Base-by-base conservation (phyloP, 2,797 vertebrate genomes). In the Clarias laeviceps region DNA sequence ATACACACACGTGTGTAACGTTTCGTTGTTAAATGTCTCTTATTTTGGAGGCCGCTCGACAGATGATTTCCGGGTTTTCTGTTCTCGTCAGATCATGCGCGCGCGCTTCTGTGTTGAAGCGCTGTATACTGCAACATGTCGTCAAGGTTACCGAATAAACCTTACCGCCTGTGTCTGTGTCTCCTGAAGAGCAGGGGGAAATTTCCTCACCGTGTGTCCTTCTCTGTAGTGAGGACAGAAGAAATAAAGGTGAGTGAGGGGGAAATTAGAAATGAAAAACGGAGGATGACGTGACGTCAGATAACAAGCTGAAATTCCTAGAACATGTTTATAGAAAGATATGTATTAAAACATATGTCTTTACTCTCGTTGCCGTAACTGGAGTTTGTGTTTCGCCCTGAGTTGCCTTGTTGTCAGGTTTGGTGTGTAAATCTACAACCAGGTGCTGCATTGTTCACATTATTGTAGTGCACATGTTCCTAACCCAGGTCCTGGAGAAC, bases 121-220 rank as follows among this genome's bases (percentile, higher is more conserved):
- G 4, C 61, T 29, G 17, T 3, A 6, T 18, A 2, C 2, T 65
- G 34, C 20, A 54, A 50, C 40, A 91, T 92, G 91, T 88, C 85
- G 90, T 88, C 84, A n/a, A 80, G 85, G 50, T 88, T 90, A 85
- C 34, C 32, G 56, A 76, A 4, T 22, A 87, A 82, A 84, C 40
- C 29, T 59, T 77, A 37, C 2, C 62, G 57, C 68, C 20, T 88
- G 82, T 85, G 85, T 82, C 14, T 80, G 12, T 76, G 56, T 50
- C 61, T 83, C 6, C 50, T 84, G 27, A 87, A 14, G 62, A 66
- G 45, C 56, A 56, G 37, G 27, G 82, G 68, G 84, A 87, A 50
- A 73, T 73, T 32, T 65, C 45, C 74, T 34, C 84, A 62, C 4
- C 24, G 59, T 56, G 27, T 6, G n/a, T 40, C 27, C 34, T 62